These are phyloP conservation scores for Labeo catla DNA, from an alignment of 2,113 vertebrate genomes.

Conservation along the genomic window DNA sequence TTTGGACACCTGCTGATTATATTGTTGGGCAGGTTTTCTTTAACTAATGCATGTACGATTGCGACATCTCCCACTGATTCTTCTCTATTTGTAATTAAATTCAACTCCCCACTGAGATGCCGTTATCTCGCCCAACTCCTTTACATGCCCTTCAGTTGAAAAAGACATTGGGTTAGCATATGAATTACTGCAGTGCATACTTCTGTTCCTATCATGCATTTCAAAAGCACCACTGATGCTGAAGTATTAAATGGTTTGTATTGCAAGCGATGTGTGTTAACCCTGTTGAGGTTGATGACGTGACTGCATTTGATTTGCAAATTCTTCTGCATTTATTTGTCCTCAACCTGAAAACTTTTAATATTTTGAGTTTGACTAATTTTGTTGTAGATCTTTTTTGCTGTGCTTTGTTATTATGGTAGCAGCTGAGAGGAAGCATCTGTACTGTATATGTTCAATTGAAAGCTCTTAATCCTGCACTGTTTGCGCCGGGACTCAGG, in stretches of 20 bases:
- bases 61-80: slow-evolving; percentile 71
- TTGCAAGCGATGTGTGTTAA: background rate
- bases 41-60: slow-evolving; percentile 75
- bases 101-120: slow-evolving; percentile 70
- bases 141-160: slow-evolving; percentile 61
- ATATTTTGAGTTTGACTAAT: background rate
- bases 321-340: background rate
- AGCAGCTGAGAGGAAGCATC: slow-evolving; percentile 51
- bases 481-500: slow-evolving; percentile 56
- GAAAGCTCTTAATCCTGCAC: slow-evolving; percentile 46
- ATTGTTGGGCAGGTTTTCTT: slow-evolving; percentile 73
- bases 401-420: slow-evolving; percentile 48
- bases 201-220: slow-evolving; percentile 66
- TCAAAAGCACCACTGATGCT: slow-evolving; percentile 64
- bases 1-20: slow-evolving; percentile 70
- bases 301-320: background rate
- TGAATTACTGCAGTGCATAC: slow-evolving; percentile 66
- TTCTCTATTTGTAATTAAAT: slow-evolving; percentile 74
- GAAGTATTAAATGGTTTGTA: slow-evolving; percentile 59
- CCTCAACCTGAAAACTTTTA: background rate
- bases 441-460: slow-evolving; percentile 22
- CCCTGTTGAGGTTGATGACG: background rate
- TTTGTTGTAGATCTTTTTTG: slow-evolving; percentile 13
- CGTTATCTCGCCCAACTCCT: slow-evolving; percentile 65
- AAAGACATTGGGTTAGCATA: slow-evolving; percentile 62